Evolutionary conservation across 2,797 vertebrate genomes (phyloP).

Genomic region (Denticeps clupeoides): DNA sequence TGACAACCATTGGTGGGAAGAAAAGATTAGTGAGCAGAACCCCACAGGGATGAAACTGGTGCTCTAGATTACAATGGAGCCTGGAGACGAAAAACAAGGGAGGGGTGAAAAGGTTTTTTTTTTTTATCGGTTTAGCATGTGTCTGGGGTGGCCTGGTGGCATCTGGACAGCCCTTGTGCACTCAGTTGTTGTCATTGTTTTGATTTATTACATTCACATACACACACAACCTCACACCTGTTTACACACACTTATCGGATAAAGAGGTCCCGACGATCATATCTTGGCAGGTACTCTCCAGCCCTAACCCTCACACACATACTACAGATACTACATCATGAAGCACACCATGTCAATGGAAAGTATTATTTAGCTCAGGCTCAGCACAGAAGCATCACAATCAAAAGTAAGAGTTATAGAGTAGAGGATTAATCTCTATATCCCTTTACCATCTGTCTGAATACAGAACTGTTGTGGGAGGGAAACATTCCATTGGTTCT

Average conservation of each 20-base stretch:
- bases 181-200: constrained; percentile 18
- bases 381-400: constrained; percentile 14
- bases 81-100: constrained; percentile 2
- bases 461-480: background rate
- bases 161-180: constrained; percentile 18
- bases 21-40: too few species aligned
- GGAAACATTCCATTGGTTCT: background rate
- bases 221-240: background rate
- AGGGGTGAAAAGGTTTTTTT: constrained; percentile 3
- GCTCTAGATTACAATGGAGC: too few species aligned
- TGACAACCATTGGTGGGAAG: too few species aligned
- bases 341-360: background rate
- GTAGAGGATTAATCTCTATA: constrained; percentile 50
- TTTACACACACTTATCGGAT: background rate
- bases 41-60: too few species aligned
- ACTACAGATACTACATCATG: background rate
- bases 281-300: too few species aligned
- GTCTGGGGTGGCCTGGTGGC: constrained; percentile 14
- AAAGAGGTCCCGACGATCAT: too few species aligned
- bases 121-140: constrained; percentile 11
- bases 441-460: constrained; percentile 39
- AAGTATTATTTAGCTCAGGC: background rate
- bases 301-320: background rate
- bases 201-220: too few species aligned
- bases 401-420: constrained; percentile 43